Evolutionary conservation across 2,888 invertebrate genomes (phyloP).

Genomic region (Uloborus plumipes): DNA sequence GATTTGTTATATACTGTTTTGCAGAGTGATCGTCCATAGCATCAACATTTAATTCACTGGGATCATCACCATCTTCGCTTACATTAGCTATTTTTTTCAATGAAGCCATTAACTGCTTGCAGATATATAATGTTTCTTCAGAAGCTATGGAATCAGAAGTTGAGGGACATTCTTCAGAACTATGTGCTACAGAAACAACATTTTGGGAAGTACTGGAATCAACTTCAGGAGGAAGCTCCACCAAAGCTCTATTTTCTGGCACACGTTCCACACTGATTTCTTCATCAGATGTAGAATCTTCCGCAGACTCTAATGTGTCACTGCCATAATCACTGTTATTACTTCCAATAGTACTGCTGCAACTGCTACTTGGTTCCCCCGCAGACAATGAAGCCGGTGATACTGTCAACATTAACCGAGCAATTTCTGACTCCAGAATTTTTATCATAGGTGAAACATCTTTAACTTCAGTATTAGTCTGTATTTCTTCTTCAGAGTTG

Average conservation of each 20-base stretch:
- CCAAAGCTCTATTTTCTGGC: slow-evolving; percentile 29
- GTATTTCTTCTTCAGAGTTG: slow-evolving; percentile 26
- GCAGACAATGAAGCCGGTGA: slow-evolving; percentile 65
- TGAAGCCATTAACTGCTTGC: slow-evolving; percentile 86
- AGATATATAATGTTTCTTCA: slow-evolving; percentile 87
- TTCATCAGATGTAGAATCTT: slow-evolving; percentile 64
- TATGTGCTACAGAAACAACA: background rate
- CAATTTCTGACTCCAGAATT: slow-evolving; percentile 66
- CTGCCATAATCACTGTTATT: slow-evolving; percentile 67
- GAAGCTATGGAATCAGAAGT: slow-evolving; percentile 69
- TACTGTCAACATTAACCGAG: slow-evolving; percentile 66
- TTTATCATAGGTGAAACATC: slow-evolving; percentile 58
- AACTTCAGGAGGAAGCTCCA: slow-evolving; percentile 21
- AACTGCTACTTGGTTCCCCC: slow-evolving; percentile 63
- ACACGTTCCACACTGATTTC: slow-evolving; percentile 26
- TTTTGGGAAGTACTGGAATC: slow-evolving; percentile 11
- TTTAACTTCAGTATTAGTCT: slow-evolving; percentile 31
- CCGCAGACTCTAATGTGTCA: slow-evolving; percentile 66
- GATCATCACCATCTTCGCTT: slow-evolving; percentile 20
- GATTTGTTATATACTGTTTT: slow-evolving; percentile 65
- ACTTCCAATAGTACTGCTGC: slow-evolving; percentile 65
- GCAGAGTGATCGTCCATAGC: slow-evolving; percentile 62
- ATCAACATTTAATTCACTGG: slow-evolving; percentile 22
- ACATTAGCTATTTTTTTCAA: slow-evolving; percentile 76
- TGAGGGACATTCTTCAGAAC: slow-evolving; percentile 1